Evolutionary conservation across 2,113 vertebrate genomes (phyloP).

Genomic region (Grus americana): DNA sequence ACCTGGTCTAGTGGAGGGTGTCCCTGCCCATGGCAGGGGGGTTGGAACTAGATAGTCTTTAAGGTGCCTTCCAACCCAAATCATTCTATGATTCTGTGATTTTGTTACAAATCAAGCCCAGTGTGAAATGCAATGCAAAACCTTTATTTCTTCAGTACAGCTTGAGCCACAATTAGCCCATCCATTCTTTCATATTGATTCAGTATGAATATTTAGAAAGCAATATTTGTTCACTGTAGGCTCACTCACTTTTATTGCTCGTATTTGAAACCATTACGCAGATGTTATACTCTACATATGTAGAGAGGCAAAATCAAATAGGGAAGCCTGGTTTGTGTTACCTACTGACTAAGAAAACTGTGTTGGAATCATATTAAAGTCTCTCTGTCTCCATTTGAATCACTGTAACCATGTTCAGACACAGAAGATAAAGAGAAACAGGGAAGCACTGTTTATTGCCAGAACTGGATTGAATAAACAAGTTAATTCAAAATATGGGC

Average conservation of each 20-base stretch:
- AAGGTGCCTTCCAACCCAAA: too few species aligned
- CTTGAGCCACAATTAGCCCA: not conserved
- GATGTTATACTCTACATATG: not conserved
- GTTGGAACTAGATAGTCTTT: too few species aligned
- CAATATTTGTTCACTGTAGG: not conserved
- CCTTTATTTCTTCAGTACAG: not conserved
- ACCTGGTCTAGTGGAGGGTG: too few species aligned
- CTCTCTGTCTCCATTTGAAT: not conserved
- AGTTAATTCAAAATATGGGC: not conserved
- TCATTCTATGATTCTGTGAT: too few species aligned
- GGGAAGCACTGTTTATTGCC: not conserved
- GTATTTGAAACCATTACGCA: not conserved
- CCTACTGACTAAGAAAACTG: not conserved
- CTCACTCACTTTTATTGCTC: not conserved
- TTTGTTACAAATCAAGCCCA: not conserved
- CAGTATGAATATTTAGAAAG: not conserved
- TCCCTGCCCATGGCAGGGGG: too few species aligned
- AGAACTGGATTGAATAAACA: not conserved
- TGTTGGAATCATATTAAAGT: not conserved
- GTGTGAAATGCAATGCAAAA: not conserved
- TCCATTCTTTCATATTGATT: not conserved
- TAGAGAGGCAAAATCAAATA: not conserved
- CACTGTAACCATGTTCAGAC: not conserved
- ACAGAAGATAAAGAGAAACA: not conserved
- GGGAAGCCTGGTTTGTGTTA: not conserved